A percentile compares a stretch with the other conserved stretches of the same genome.
Conservation (phyloP, 1,140 invertebrate species). For the Plectrocnemia conspersa region DNA sequence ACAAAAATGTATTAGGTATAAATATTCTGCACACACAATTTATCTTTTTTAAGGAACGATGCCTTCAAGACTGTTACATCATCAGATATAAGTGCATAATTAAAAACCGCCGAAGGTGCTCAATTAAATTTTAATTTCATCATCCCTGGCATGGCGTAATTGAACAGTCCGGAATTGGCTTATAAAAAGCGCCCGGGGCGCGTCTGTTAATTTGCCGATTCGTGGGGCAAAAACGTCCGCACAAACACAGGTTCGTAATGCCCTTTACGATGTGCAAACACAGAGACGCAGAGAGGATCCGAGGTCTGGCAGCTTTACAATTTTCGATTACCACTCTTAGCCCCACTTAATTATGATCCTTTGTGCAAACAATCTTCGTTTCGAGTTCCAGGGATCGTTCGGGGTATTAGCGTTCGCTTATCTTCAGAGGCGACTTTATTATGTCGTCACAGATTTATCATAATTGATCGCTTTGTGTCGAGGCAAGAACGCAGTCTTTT, state of each 20-base stretch:
- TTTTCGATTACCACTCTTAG: slow-evolving; percentile 23
- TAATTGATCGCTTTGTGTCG: background rate
- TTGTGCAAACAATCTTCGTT: slow-evolving; percentile 12
- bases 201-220: background rate
- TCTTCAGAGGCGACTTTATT: background rate
- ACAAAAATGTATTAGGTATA: too few relatives aligned
- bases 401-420: background rate
- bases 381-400: background rate
- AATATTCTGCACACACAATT: too few relatives aligned
- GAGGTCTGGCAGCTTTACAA: background rate
- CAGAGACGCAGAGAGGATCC: background rate
- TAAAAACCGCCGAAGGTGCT: too few relatives aligned
- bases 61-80: too few relatives aligned
- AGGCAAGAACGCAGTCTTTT: too few relatives aligned
- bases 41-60: too few relatives aligned
- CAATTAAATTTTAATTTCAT: slow-evolving; percentile 1
- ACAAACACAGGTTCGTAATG: background rate
- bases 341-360: slow-evolving; percentile 23
- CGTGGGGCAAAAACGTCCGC: background rate
- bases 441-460: slow-evolving; percentile 4
- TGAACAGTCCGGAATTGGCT: too few relatives aligned
- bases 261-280: slow-evolving; percentile 20
- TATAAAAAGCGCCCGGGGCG: background rate
- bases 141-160: background rate
- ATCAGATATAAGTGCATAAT: too few relatives aligned